A percentile compares a stretch with the other conserved stretches of the same genome.
These are phyloP conservation scores for Propithecus deckenii DNA, from an alignment of 2,797 vertebrate species.

Conservation along the genomic window DNA sequence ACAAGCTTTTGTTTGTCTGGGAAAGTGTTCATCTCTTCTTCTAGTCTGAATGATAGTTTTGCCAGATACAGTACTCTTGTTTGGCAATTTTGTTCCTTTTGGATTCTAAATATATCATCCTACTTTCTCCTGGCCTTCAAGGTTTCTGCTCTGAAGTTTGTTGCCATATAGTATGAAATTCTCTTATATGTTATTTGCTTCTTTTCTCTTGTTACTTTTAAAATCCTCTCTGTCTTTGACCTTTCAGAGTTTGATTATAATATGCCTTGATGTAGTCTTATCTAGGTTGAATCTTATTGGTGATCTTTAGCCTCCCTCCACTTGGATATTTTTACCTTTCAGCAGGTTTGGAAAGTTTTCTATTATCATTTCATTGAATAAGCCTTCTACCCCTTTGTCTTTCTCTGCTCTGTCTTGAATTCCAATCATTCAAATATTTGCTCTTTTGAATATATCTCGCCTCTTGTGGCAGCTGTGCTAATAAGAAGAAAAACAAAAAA, in stretches of 20 bases:
- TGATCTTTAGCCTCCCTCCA: not conserved
- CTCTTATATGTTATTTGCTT: not conserved
- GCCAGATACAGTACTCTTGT: not conserved
- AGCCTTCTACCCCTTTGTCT: not conserved
- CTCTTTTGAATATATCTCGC: not conserved
- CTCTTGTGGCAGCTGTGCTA: no score
- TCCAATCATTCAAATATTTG: no score
- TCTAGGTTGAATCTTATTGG: not conserved
- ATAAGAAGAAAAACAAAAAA: no score
- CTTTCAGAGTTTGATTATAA: not conserved
- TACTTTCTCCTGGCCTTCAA: not conserved
- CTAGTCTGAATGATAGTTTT: not conserved
- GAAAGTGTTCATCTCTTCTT: not conserved
- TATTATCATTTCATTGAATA: not conserved
- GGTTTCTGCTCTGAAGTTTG: not conserved
- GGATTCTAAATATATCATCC: not conserved
- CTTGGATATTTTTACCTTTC: not conserved
- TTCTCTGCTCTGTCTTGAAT: not conserved
- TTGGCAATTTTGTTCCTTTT: not conserved
- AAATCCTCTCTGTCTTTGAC: not conserved
- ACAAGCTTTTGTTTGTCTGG: not conserved
- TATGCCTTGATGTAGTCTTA: not conserved
- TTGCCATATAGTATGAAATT: not conserved
- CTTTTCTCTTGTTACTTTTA: not conserved
- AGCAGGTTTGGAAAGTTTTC: not conserved